Base-by-base conservation (phyloP, 2,888 invertebrate genomes). In the Gonocerus acuteangulatus region DNA sequence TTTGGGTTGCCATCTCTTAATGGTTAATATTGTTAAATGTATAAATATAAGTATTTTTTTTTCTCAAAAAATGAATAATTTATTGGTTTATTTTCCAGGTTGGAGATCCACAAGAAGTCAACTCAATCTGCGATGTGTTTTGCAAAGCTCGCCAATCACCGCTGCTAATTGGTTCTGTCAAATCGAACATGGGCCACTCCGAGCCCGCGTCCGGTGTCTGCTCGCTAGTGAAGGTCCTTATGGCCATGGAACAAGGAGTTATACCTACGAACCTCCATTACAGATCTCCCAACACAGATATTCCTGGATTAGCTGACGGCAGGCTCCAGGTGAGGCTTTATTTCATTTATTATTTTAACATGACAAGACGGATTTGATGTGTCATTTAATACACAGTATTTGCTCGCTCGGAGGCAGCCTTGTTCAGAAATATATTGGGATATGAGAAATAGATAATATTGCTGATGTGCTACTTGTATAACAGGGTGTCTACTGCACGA, bases 141-240 rank as follows among this genome's bases (percentile, higher is more conserved):
- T 95, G 94, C 77, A 84, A 86, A 73, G 85, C 85, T 66, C 83
- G 94, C 48, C 78, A 80, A 62, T 76, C 77, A 32, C 95, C 96
- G 7, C 79, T 99, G 49, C 76, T 95, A 45, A 85, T 99, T 71
- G 97, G 97, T 18, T 96, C 96, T 0, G 92, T 96, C 0, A 99
- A 99, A 75, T 95, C 95, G 22, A 99, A 97, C 77, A 95, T 97
- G 95, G 97, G 97, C 1, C 99, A 99, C 74, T 87, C 95, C 3
- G 97, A 99, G 76, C 92, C 95, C 1, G 89, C 89, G 1, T 91
- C 91, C 47, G 95, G 95, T 27, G 78, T 96, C 18, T 92, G 93
- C 72, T 88, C 94, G 1, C 78, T 96, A 66, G 92, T 91, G 13
- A 96, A 96, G 76, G 82, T 94, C 57, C 74, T 97, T 22, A 84